Base-by-base conservation (phyloP, 2,888 invertebrate genomes). In the Mechanitis messenoides region DNA sequence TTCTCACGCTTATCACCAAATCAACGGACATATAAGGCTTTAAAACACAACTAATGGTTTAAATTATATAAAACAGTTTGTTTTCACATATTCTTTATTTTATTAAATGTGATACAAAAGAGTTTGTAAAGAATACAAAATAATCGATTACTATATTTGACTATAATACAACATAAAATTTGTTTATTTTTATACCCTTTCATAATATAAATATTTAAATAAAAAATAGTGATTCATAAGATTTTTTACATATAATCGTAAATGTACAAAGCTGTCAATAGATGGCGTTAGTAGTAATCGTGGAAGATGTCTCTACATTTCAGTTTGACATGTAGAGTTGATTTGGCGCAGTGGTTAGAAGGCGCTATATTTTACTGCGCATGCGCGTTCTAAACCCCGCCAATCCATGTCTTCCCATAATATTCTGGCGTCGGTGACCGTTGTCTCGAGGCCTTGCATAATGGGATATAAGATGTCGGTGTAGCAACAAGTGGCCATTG, bases 401-500 rank as follows among this genome's bases (percentile, higher is more conserved):
- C 31, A 31, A 50, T 7, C 3, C 31, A 9, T 47, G 56, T 62
- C 58, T 69, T 85, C 89, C 83, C 71, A 70, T 70, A 64, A 64
- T 70, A 74, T 78, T 74, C 69, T 77, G 77, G 82, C 69, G 75
- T 74, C 76, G 75, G 66, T 61, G 70, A 73, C 70, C 59, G 56
- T 61, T 76, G 80, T 78, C 70, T 61, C 76, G 79, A 72, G 76
- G 76, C 79, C 73, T 77, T 68, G 66, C 72, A 72, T 71, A 63
- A 65, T 75, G 86, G 89, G 87, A 83, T 81, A 89, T 75, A 89
- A 55, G 20, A 68, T 80, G 74, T 62, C 85, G 87, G 84, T 83
- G 83, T 74, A 82, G 89, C 89, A 89, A 89, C 89, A 88, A 89
- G 89, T 83, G 78, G 81, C 74, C 75, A 78, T 72, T 70, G 83